Evolutionary conservation across 1,140 invertebrate genomes (phyloP), one percentile per base, ranked within the genome.

Genomic region (Watersipora subatra): DNA sequence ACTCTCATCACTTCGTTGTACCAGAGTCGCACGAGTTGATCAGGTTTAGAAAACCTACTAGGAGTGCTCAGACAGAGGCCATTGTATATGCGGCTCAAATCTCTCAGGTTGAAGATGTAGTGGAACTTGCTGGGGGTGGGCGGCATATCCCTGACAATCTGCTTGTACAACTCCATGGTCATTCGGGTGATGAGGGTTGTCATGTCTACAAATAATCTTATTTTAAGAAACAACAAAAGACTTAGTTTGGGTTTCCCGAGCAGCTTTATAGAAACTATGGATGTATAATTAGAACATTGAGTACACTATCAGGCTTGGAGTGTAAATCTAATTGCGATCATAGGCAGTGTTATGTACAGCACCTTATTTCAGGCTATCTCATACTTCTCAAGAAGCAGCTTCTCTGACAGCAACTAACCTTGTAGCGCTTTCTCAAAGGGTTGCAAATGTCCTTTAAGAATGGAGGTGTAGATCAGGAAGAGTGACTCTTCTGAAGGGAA

Each of bases 41-140:
- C 83, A 12, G 83, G 74, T 29, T 81, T 83, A n/a, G 82, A 81
- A 76, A 87, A 89, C 69, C 84, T 83, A 26, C 79, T 77, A 0
- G 88, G 85, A 58, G 86, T 83, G 25, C 88, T 90, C 63, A 90
- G 83, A 64, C 88, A 86, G 66, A 95, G 73, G 1, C 91, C 91
- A 46, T 86, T 86, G 66, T 86, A 86, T 27, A 93, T 86, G 61
- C 89, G 84, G 0, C 90, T 92, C 59, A 95, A 79, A 82, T 95
- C 92, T 67, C 91, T 84, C 77, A 94, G 84, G 77, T 93, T 94
- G 79, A 93, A 95, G 66, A 93, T 90, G 77, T 94, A 94, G 77
- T 94, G 91, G 80, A 94, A 94, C 77, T 91, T 93, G 2, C 87
- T 88, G 2, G 92, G 92, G 0, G 90, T 93, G 20, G 91, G 90